Evolutionary conservation across 2,797 vertebrate species (phyloP), one percentile per base, ranked within the genome.

Genomic region (Argya squamiceps): DNA sequence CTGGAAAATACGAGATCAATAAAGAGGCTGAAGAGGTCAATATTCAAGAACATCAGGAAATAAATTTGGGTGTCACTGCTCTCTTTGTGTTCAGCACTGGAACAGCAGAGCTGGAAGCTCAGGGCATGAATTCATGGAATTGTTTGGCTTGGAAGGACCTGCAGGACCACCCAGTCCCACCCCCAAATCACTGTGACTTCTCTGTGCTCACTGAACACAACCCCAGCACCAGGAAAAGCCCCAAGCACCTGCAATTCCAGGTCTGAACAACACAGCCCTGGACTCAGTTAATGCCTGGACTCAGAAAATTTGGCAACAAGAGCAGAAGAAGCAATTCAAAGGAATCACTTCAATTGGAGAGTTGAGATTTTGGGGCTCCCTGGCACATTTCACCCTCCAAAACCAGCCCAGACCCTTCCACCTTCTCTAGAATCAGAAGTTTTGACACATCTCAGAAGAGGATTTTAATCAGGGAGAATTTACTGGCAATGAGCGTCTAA

Each of bases 21-120:
- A 2, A 18, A n/a, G 59, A 20, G 30, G 56, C 11, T 58, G 34
- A 15, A 20, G 44, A 64, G 37, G 18, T 2, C 41, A 59, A 58
- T 20, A 37, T 7, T 64, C 18, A 52, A 56, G 41, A 60, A 20
- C 11, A 41, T 2, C 56, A 74, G 60, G 29, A 53, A 34, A 84
- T 27, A 15, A 62, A 75, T 30, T 0, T 11, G 21, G 11, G 10
- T 27, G 9, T 26, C 47, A 27, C 36, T 59, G n/a, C 53, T 16
- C 71, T 32, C 29, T 21, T 9, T 37, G 47, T 12, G 49, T 2
- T 26, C 0, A 13, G 62, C 12, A 5, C 0, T 15, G 39, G 46
- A 24, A 30, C 0, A 4, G 76, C 53, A 41, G 64, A 29, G 58
- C 80, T 73, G 68, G n/a, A 4, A 29, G 58, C n/a, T 29, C 14